Conservation (phyloP, 2,888 invertebrate genomes). For the Papilio protenor region DNA sequence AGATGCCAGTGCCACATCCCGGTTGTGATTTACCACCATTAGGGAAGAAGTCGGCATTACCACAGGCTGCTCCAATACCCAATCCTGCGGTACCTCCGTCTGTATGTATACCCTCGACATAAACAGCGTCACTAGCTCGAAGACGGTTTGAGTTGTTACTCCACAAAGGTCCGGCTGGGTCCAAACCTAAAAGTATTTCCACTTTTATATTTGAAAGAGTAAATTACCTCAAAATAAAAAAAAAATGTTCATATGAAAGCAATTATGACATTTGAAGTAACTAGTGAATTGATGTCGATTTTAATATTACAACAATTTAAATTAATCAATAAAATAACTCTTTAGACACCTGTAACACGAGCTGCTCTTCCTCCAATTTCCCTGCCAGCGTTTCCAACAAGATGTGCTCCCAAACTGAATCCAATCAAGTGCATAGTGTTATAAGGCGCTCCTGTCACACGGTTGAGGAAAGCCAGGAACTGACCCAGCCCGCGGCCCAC, state of each 20-base stretch:
- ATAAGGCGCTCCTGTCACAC: conserved; percentile 59
- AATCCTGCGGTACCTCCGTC: conserved; percentile 73
- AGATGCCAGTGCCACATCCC: conserved; percentile 63
- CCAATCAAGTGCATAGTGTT: conserved; percentile 73
- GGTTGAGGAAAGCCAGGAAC: conserved; percentile 67
- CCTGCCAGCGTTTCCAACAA: conserved; percentile 74
- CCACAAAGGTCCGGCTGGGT: conserved; percentile 71
- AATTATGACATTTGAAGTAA: too few species aligned
- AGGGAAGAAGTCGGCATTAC: conserved; percentile 84
- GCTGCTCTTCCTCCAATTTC: conserved; percentile 64
- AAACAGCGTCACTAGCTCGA: conserved; percentile 63
- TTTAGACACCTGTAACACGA: conserved; percentile 67
- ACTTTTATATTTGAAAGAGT: too few species aligned
- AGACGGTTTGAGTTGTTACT: conserved; percentile 55
- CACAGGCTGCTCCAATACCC: conserved; percentile 78
- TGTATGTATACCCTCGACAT: conserved; percentile 75
- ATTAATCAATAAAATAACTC: background rate
- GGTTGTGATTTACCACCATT: conserved; percentile 80
- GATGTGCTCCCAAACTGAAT: conserved; percentile 78
- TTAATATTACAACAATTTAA: too few species aligned
- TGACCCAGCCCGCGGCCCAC: conserved; percentile 73
- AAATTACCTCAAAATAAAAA: too few species aligned
- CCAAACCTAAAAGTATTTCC: conserved; percentile 57
- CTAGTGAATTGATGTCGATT: too few species aligned
- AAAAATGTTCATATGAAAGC: too few species aligned